Percentiles rank a stretch among this genome's conserved stretches.
phyloP scores from a whole-genome alignment of 2,797 vertebrate genomes.

The Spatula clypeata region DNA sequence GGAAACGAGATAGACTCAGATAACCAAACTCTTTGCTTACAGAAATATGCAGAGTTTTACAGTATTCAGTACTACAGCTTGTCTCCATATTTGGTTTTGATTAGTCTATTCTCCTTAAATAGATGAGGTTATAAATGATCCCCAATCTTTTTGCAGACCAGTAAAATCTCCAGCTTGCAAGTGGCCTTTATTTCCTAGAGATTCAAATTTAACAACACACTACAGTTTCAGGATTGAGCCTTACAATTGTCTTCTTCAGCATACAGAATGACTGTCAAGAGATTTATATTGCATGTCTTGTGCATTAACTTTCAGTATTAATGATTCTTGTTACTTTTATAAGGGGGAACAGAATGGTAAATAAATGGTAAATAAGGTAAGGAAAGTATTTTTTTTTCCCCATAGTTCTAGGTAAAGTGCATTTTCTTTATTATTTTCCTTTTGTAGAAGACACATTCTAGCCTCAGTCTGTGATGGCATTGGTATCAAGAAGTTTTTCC shows the following conservation, averaged over 20 bases:
- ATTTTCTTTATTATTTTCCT: neutral
- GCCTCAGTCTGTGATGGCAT: neutral
- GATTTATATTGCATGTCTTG: neutral
- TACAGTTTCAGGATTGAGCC: neutral
- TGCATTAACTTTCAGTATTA: neutral
- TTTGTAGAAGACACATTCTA: neutral
- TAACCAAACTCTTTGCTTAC: neutral
- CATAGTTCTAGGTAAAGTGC: neutral
- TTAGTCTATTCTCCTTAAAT: neutral
- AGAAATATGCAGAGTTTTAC: neutral
- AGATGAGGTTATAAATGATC: neutral
- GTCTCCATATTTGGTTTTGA: neutral
- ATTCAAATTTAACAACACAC: neutral
- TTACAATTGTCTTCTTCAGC: neutral
- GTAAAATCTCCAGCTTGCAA: neutral
- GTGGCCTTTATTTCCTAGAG: neutral
- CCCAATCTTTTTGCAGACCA: neutral
- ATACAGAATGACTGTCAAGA: neutral
- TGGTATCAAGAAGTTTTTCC: neutral
- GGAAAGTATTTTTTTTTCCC: neutral
- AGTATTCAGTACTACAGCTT: neutral
- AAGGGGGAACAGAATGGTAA: neutral
- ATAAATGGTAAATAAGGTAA: neutral
- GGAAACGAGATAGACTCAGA: neutral
- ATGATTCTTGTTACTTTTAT: neutral